phyloP scores from a whole-genome alignment of 1,140 invertebrate genomes.

The Zeugodacus cucurbitae region DNA sequence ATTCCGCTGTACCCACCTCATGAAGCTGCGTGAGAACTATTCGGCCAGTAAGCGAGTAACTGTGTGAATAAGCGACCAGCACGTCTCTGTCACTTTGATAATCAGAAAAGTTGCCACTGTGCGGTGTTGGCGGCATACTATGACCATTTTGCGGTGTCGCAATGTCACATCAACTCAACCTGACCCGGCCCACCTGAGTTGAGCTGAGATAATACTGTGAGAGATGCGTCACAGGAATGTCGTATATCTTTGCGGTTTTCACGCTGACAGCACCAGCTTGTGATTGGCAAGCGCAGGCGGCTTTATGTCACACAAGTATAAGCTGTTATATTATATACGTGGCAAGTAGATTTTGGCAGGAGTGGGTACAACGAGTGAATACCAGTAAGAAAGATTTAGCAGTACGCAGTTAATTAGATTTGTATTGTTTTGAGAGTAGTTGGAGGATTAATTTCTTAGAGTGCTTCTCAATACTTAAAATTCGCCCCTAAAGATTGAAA shows the following conservation, averaged over 20 bases:
- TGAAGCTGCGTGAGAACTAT: neutral
- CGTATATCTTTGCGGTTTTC: neutral
- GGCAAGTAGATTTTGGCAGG: no score
- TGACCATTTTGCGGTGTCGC: neutral
- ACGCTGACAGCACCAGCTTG: neutral
- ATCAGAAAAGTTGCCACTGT: conserved; percentile 23
- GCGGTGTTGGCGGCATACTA: neutral
- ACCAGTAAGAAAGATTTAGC: no score
- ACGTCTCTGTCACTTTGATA: conserved; percentile 30
- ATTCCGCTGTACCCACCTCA: neutral
- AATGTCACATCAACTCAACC: conserved; percentile 29
- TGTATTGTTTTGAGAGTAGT: no score
- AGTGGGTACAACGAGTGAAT: no score
- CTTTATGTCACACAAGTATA: neutral
- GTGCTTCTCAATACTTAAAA: no score
- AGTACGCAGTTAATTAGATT: no score
- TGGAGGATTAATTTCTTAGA: no score
- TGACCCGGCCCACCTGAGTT: conserved; percentile 3
- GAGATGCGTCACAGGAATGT: conserved; percentile 1
- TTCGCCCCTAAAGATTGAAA: no score
- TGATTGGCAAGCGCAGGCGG: neutral
- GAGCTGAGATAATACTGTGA: neutral
- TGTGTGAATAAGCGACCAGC: neutral
- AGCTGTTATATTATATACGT: neutral
- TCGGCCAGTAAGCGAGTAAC: neutral